phyloP scores from a whole-genome alignment of 2,888 invertebrate genomes.

The Heliconius cydno region DNA sequence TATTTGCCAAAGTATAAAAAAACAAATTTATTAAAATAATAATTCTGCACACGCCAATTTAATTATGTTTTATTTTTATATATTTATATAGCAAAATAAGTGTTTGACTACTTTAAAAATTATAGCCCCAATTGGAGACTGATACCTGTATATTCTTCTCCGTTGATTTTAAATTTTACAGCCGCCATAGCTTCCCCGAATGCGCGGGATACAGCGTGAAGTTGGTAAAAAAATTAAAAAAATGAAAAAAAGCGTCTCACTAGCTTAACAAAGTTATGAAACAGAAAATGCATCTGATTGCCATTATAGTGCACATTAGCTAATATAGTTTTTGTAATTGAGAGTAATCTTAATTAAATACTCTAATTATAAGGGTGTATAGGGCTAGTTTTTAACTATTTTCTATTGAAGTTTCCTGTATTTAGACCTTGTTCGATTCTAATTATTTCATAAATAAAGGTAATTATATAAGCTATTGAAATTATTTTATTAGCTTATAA shows the following conservation, averaged over 20 bases:
- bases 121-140: constrained; percentile 21
- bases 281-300: background rate
- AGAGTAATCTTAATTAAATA: constrained; percentile 12
- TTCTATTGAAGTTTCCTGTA: background rate
- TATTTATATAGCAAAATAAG: background rate
- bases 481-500: too few species aligned
- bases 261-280: background rate
- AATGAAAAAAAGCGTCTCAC: background rate
- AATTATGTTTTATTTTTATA: too few species aligned
- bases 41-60: too few species aligned
- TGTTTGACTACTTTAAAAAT: background rate
- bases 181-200: constrained; percentile 47
- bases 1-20: too few species aligned
- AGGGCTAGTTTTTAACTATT: background rate
- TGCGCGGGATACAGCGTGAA: too few species aligned
- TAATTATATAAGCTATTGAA: too few species aligned
- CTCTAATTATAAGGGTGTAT: background rate
- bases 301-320: background rate
- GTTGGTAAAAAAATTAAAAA: too few species aligned
- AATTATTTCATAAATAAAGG: background rate
- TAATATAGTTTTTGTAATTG: constrained; percentile 15
- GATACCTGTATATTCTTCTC: constrained; percentile 53
- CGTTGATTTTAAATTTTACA: constrained; percentile 57
- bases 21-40: too few species aligned
- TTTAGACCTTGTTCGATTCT: background rate